These are phyloP conservation scores for Myathropa florea DNA, from an alignment of 2,888 invertebrate genomes.

Conservation along the genomic window DNA sequence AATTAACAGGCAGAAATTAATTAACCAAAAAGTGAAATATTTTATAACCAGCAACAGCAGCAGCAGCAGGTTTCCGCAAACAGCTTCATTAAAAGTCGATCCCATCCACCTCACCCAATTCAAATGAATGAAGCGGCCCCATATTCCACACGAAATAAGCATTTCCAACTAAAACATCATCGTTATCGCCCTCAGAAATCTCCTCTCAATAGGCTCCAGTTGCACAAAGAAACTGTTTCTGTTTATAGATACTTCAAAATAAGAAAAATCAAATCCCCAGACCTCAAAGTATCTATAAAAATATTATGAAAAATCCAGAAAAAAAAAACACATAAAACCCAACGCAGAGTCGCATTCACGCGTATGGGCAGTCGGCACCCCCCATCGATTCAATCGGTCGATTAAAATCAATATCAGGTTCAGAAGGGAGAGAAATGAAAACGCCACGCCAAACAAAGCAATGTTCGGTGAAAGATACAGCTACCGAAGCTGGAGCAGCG, in stretches of 20 bases:
- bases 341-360: conserved; percentile 49
- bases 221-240: conserved; percentile 30
- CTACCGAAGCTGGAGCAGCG: conserved; percentile 58
- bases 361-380: conserved; percentile 44
- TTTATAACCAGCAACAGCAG: not conserved
- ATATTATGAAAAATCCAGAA: conserved; percentile 38
- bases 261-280: conserved; percentile 5
- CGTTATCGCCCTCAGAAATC: conserved; percentile 43
- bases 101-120: conserved; percentile 24
- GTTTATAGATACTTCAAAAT: conserved; percentile 18
- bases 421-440: conserved; percentile 31
- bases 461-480: conserved; percentile 60
- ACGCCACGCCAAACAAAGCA: conserved; percentile 35
- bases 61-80: conserved; percentile 17
- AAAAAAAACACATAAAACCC: conserved; percentile 45
- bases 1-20: too few relatives aligned
- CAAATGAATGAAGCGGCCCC: conserved; percentile 43
- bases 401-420: conserved; percentile 70
- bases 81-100: conserved; percentile 53
- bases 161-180: conserved; percentile 61
- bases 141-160: conserved; percentile 46
- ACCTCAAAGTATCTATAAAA: conserved; percentile 34
- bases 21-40: too few relatives aligned
- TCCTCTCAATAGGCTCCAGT: not conserved
- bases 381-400: conserved; percentile 62